phyloP scores from a whole-genome alignment of 1,140 invertebrate species.

The Magallana ariakensis region DNA sequence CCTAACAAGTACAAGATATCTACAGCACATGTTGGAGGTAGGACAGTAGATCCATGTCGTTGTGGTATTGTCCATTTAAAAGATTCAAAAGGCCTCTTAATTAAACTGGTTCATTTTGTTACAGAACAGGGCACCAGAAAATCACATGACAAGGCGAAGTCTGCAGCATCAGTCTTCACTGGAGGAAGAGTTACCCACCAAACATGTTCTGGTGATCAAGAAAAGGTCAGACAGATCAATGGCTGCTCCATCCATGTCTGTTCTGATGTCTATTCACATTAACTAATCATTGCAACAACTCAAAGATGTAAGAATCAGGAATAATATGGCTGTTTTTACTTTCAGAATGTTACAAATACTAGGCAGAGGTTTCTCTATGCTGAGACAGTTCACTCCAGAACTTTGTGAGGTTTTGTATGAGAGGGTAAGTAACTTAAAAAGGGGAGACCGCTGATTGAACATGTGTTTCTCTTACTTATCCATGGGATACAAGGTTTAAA shows the following conservation, averaged over 20 bases:
- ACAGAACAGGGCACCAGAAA: conserved; percentile 18
- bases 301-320: too few relatives aligned
- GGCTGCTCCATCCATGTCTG: too few relatives aligned
- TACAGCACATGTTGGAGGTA: conserved; percentile 77
- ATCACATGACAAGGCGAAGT: conserved; percentile 53
- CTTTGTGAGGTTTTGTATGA: conserved; percentile 76
- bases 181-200: conserved; percentile 72
- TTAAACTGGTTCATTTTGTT: not conserved
- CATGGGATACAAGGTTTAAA: too few relatives aligned
- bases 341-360: conserved; percentile 74
- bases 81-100: not conserved
- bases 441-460: too few relatives aligned
- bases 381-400: conserved; percentile 75
- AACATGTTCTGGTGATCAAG: conserved; percentile 67
- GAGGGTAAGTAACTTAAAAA: conserved; percentile 66
- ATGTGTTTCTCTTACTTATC: too few relatives aligned
- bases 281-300: too few relatives aligned
- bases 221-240: conserved; percentile 58
- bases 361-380: conserved; percentile 64
- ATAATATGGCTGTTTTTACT: conserved; percentile 11
- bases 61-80: not conserved
- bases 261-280: too few relatives aligned
- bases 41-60: conserved; percentile 17
- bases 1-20: conserved; percentile 74
- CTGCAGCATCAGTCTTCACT: conserved; percentile 71